Conservation (phyloP, 2,113 vertebrate species). For the Bothrops jararaca region DNA sequence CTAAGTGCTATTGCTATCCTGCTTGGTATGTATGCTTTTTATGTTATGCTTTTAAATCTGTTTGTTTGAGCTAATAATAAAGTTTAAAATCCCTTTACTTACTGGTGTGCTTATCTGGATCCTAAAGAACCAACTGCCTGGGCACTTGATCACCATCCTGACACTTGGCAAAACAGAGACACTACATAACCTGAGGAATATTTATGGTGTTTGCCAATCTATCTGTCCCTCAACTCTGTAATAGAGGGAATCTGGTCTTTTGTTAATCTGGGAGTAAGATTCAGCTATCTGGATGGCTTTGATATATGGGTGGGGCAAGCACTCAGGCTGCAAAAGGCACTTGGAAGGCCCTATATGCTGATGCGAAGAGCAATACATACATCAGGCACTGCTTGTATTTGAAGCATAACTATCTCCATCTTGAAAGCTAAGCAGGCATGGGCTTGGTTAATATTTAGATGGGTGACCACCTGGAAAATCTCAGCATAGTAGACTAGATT, state of each 20-base stretch:
- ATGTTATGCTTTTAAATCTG: too few relatives aligned
- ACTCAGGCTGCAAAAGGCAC: neutral
- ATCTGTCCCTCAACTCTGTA: neutral
- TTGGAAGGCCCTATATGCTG: neutral
- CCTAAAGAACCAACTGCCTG: too few relatives aligned
- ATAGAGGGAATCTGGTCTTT: neutral
- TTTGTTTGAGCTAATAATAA: too few relatives aligned
- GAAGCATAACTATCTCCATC: neutral
- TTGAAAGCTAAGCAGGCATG: neutral
- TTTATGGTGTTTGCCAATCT: neutral
- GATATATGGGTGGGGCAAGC: neutral
- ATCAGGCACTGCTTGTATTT: neutral
- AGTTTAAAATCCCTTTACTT: too few relatives aligned
- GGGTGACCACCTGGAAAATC: neutral
- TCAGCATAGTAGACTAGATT: neutral
- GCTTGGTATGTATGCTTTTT: too few relatives aligned
- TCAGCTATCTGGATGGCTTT: neutral
- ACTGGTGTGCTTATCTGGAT: too few relatives aligned
- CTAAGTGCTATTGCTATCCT: too few relatives aligned
- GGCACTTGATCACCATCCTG: too few relatives aligned
- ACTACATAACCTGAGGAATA: neutral
- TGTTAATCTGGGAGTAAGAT: neutral
- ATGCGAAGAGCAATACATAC: neutral
- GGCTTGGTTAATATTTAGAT: neutral
- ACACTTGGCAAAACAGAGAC: too few relatives aligned